Percentiles rank a stretch among this genome's conserved stretches.
These are phyloP conservation scores for Drosophila quinaria DNA, from an alignment of 2,888 invertebrate genomes.

Conservation along the genomic window DNA sequence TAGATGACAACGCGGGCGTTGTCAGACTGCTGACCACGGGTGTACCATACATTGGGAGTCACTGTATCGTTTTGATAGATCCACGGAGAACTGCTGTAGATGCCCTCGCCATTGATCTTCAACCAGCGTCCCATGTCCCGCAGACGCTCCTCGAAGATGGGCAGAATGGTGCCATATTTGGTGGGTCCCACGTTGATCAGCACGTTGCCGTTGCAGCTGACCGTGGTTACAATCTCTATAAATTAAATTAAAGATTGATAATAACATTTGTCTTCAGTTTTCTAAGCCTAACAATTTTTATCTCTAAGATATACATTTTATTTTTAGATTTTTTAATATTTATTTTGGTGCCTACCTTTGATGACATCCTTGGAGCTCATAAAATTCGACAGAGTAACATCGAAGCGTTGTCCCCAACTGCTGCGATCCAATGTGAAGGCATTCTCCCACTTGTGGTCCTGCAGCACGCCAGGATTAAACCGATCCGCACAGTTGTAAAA, in stretches of 20 bases:
- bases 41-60: slow-evolving; percentile 92
- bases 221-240: slow-evolving; percentile 91
- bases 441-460: slow-evolving; percentile 97
- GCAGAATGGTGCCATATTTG: slow-evolving; percentile 93
- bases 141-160: slow-evolving; percentile 95
- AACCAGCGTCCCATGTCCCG: slow-evolving; percentile 93
- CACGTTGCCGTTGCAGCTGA: slow-evolving; percentile 92
- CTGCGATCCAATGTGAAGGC: slow-evolving; percentile 94
- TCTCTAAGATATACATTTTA: too few species aligned
- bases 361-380: slow-evolving; percentile 90
- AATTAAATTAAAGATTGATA: too few species aligned
- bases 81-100: slow-evolving; percentile 93
- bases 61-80: slow-evolving; percentile 92
- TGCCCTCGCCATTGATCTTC: slow-evolving; percentile 93
- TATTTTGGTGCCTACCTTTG: slow-evolving; percentile 78
- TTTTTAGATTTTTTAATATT: too few species aligned
- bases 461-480: slow-evolving; percentile 91
- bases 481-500: slow-evolving; percentile 94
- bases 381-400: slow-evolving; percentile 89
- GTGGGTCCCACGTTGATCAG: slow-evolving; percentile 93
- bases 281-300: neutral
- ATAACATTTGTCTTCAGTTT: too few species aligned
- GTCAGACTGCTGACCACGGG: slow-evolving; percentile 83
- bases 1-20: slow-evolving; percentile 86
- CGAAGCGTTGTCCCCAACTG: slow-evolving; percentile 95